Evolutionary conservation across 2,888 invertebrate species (phyloP).

Genomic region (Erynnis tages): DNA sequence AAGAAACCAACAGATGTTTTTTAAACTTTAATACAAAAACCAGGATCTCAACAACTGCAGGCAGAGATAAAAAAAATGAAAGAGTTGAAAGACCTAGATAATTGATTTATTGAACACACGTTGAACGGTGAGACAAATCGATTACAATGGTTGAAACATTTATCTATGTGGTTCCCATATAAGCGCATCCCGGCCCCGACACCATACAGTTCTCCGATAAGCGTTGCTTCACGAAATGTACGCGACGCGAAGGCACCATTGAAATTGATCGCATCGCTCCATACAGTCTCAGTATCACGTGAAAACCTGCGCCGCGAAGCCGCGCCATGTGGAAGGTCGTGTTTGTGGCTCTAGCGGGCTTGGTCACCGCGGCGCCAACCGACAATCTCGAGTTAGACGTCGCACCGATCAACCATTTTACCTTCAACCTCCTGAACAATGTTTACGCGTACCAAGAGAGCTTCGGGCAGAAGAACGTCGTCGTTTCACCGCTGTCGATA

Average conservation of each 20-base stretch:
- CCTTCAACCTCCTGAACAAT: slow-evolving; percentile 61
- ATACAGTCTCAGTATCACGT: slow-evolving; percentile 46
- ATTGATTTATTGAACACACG: slow-evolving; percentile 30
- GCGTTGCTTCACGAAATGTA: slow-evolving; percentile 44
- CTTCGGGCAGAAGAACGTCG: slow-evolving; percentile 61
- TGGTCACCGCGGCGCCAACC: slow-evolving; percentile 52
- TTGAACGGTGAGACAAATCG: slow-evolving; percentile 33
- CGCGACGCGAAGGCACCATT: slow-evolving; percentile 48
- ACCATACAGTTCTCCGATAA: slow-evolving; percentile 30
- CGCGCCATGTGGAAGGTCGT: slow-evolving; percentile 56
- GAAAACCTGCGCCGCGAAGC: slow-evolving; percentile 43
- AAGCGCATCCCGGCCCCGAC: slow-evolving; percentile 31
- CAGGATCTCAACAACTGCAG: slow-evolving; percentile 2
- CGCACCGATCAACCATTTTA: slow-evolving; percentile 59
- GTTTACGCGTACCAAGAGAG: slow-evolving; percentile 63
- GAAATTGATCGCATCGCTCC: slow-evolving; percentile 49
- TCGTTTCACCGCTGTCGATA: slow-evolving; percentile 65
- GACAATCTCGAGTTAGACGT: slow-evolving; percentile 45
- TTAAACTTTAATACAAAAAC: slow-evolving; percentile 3
- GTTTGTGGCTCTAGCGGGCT: slow-evolving; percentile 44
- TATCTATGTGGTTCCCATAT: slow-evolving; percentile 34
- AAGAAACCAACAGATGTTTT: neutral
- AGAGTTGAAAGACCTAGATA: slow-evolving; percentile 26
- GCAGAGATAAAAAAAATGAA: slow-evolving; percentile 12
- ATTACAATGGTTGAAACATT: slow-evolving; percentile 32